Evolutionary conservation across 2,113 vertebrate species (phyloP).

Genomic region (Myocastor coypus): DNA sequence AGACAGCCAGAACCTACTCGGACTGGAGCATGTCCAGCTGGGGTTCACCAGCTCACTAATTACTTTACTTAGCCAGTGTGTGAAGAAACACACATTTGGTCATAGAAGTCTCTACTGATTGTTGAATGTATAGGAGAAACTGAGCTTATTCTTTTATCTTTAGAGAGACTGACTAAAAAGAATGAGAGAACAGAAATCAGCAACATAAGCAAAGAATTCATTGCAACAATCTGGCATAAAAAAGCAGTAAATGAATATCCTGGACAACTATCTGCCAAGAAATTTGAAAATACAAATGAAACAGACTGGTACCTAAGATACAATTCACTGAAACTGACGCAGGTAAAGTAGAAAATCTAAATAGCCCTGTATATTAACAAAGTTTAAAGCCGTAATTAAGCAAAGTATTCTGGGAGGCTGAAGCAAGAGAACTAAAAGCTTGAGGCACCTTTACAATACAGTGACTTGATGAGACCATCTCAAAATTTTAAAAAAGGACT

Average conservation of each 20-base stretch:
- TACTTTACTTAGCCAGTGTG: background rate
- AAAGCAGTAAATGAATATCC: background rate
- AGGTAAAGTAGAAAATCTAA: background rate
- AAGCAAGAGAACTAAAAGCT: background rate
- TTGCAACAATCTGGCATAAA: background rate
- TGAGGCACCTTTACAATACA: background rate
- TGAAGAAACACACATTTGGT: background rate
- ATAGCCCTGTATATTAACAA: background rate
- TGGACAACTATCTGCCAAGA: background rate
- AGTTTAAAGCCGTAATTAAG: background rate
- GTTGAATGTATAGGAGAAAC: background rate
- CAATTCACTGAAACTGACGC: background rate
- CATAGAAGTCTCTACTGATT: background rate
- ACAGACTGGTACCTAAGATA: background rate
- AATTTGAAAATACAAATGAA: background rate
- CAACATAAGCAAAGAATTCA: background rate
- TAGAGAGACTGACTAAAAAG: background rate
- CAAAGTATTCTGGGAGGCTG: background rate
- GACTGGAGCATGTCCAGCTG: background rate
- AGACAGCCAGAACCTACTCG: background rate
- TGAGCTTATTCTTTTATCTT: background rate
- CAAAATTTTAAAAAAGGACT: background rate
- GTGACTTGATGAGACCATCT: background rate
- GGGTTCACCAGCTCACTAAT: background rate
- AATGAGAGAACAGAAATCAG: background rate